Conservation (phyloP, 2,888 invertebrate genomes). For the Hyalella azteca region DNA sequence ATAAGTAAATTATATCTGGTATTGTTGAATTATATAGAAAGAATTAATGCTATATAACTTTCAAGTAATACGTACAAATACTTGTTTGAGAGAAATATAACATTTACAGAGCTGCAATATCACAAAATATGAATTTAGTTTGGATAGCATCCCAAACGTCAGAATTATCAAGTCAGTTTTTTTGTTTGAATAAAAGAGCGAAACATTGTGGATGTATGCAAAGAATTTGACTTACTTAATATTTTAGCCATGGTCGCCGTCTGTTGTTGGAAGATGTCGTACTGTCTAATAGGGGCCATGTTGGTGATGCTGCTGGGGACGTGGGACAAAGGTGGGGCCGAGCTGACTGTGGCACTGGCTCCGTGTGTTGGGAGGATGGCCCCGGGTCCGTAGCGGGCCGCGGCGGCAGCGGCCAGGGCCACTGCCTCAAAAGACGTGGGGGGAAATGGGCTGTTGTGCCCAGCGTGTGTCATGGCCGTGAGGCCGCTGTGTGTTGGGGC, state of each 20-base stretch:
- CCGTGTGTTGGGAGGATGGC: neutral
- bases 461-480: conserved; percentile 2
- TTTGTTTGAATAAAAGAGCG: no score
- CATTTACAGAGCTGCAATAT: no score
- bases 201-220: no score
- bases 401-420: conserved; percentile 8
- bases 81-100: no score
- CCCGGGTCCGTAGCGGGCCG: conserved; percentile 29
- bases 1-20: no score
- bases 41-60: no score
- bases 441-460: neutral
- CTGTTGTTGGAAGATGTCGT: conserved; percentile 25
- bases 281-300: neutral
- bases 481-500: neutral
- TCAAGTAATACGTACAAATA: no score
- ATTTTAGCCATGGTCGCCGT: conserved; percentile 22
- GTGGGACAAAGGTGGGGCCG: neutral
- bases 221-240: neutral
- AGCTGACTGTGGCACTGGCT: neutral
- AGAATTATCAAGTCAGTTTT: no score
- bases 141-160: no score
- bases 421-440: conserved; percentile 9
- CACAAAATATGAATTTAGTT: no score
- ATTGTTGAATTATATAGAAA: no score
- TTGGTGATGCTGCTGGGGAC: neutral